Base-by-base conservation (phyloP, 1,140 invertebrate genomes). In the Meloidogyne floridensis region DNA sequence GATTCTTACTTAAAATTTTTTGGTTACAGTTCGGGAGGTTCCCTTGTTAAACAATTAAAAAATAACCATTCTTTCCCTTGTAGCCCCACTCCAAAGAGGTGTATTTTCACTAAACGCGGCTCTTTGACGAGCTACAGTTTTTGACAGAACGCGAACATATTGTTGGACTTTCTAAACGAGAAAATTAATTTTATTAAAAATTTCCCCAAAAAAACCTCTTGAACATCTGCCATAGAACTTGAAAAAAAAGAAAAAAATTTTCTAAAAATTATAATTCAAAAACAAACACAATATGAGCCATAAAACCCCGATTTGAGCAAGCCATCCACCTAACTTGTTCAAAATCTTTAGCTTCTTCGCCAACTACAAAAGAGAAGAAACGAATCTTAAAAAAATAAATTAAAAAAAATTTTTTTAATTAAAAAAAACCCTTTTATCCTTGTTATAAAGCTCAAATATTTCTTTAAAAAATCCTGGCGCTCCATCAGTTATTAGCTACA, bases 291-390 rank as follows among this genome's bases (percentile, higher is more conserved):
- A 89, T 81, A 80, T 89, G 89, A 2, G 90, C 88, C 89, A 89
- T 90, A 74, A 83, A 90, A 95, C 96, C 97, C 92, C 95, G 93
- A 91, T 98, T 98, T 3, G 93, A 93, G 91, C 97, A 98, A 70
- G 97, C 96, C 94, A 99, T 98, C 94, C 95, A 97, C 88, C 95
- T 94, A 83, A 98, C 94, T 88, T 97, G 95, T 8, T 93, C 91
- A 3, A 94, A 94, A 87, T 97, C 96, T 0, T 94, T 94, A 0
- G 96, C 95, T 92, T 98, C 96, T 88, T 95, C 93, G 73, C 96
- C 96, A 91, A 99, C 95, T 82, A 98, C 92, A 92, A 98, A 99
- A 47, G 97, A 98, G 91, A 99, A 99, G 81, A 99, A 94, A 85
- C 97, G 92, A 11, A 98, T 95, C 82, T 95, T 93, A 76, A 13